Conservation (phyloP, 2,797 vertebrate species). For the Valencia hispanica region DNA sequence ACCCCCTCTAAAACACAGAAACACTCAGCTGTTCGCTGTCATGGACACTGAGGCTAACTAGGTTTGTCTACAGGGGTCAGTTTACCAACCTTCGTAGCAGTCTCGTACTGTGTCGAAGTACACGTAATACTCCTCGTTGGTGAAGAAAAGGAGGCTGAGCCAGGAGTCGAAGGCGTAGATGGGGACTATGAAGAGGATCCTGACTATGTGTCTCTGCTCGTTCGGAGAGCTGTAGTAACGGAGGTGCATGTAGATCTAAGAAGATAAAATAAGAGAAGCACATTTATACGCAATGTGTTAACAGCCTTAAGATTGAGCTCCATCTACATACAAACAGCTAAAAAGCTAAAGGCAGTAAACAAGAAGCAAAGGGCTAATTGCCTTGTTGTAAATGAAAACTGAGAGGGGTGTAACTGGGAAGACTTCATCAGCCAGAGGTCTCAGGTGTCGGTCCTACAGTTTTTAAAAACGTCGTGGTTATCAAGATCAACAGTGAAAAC, state of each 20-base stretch:
- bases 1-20: conserved; percentile 19
- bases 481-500: background rate
- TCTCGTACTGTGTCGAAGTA: conserved; percentile 94
- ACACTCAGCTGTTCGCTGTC: background rate
- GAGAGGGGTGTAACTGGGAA: background rate
- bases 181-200: conserved; percentile 96
- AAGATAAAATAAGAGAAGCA: background rate
- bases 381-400: background rate
- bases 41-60: background rate
- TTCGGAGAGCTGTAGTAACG: conserved; percentile 94
- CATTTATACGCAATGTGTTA: background rate
- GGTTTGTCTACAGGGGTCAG: background rate
- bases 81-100: conserved; percentile 92
- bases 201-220: conserved; percentile 93
- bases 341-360: background rate
- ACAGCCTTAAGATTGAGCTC: background rate
- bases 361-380: conserved; percentile 5
- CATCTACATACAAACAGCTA: background rate
- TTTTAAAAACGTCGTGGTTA: background rate
- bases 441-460: background rate
- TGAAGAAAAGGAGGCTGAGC: conserved; percentile 97
- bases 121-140: conserved; percentile 96
- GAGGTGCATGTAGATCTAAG: conserved; percentile 95
- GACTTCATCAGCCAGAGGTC: background rate
- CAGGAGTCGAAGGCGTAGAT: conserved; percentile 96